Percentiles rank a stretch among this genome's conserved stretches.
phyloP scores from a whole-genome alignment of 2,113 vertebrate species.

The Corythaeola cristata region DNA sequence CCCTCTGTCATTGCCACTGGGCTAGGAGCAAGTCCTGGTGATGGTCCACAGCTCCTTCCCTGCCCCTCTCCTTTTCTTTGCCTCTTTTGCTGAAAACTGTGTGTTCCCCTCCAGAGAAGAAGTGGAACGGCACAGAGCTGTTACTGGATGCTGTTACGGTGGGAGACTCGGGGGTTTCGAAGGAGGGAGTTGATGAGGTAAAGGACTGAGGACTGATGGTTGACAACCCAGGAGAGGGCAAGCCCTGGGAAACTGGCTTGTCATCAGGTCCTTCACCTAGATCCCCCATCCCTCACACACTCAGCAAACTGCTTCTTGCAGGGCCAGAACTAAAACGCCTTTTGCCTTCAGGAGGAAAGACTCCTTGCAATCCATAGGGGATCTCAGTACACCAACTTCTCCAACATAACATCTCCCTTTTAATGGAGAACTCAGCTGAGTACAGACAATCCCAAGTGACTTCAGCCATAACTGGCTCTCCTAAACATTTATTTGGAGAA shows the following conservation, averaged over 20 bases:
- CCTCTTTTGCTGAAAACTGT: background rate
- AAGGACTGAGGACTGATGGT: background rate
- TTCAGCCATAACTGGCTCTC: background rate
- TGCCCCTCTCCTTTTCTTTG: background rate
- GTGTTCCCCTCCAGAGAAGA: background rate
- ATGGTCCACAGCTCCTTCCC: background rate
- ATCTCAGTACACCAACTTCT: background rate
- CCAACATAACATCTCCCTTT: rapidly evolving
- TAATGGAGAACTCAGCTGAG: background rate
- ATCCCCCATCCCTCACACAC: background rate
- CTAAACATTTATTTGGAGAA: background rate
- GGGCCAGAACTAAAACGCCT: background rate
- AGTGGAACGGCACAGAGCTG: background rate
- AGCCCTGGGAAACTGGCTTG: background rate
- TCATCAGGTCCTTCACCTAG: background rate
- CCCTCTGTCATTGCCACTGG: rapidly evolving
- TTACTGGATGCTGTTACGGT: background rate
- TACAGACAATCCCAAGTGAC: background rate
- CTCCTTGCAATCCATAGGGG: background rate
- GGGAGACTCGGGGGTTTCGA: rapidly evolving
- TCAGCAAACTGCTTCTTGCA: background rate
- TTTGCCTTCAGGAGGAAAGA: background rate
- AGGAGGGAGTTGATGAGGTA: background rate
- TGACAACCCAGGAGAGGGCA: background rate
- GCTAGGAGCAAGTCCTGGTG: background rate